Percentiles rank a stretch among this genome's conserved stretches.
Conservation (phyloP, 2,797 vertebrate species). For the Danio albolineatus region DNA sequence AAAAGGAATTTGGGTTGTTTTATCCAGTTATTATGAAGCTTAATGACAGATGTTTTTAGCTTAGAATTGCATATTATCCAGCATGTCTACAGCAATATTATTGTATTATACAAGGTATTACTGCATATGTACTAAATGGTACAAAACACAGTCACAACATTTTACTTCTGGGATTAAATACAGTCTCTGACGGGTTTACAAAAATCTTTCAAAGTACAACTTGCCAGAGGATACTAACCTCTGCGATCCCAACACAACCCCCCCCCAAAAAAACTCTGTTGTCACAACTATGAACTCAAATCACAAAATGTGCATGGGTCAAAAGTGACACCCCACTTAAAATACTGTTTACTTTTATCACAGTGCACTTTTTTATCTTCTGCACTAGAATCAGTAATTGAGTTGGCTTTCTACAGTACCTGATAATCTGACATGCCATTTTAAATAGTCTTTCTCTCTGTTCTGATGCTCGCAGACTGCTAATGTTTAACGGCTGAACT, state of each 20-base stretch:
- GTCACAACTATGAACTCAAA: constrained; percentile 14
- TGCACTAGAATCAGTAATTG: constrained; percentile 44
- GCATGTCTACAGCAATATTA: too few relatives aligned
- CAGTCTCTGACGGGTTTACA: neutral
- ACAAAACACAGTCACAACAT: too few relatives aligned
- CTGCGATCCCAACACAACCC: neutral
- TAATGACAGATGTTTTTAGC: too few relatives aligned
- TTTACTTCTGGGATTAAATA: too few relatives aligned
- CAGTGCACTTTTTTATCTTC: constrained; percentile 20
- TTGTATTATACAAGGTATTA: too few relatives aligned
- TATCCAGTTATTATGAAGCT: too few relatives aligned
- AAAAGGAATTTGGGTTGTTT: too few relatives aligned
- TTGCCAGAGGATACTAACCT: neutral
- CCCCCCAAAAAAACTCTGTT: neutral
- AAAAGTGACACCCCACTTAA: constrained; percentile 2
- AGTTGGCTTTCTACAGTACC: constrained; percentile 15
- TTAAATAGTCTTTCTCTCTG: neutral
- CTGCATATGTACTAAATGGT: too few relatives aligned
- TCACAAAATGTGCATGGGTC: neutral
- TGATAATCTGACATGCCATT: constrained; percentile 23
- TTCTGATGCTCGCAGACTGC: constrained; percentile 29
- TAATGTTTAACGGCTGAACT: constrained; percentile 73
- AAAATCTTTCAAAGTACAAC: neutral
- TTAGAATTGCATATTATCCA: too few relatives aligned
- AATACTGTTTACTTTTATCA: constrained; percentile 25